phyloP scores from a whole-genome alignment of 2,797 vertebrate genomes.

The Pristis pectinata region DNA sequence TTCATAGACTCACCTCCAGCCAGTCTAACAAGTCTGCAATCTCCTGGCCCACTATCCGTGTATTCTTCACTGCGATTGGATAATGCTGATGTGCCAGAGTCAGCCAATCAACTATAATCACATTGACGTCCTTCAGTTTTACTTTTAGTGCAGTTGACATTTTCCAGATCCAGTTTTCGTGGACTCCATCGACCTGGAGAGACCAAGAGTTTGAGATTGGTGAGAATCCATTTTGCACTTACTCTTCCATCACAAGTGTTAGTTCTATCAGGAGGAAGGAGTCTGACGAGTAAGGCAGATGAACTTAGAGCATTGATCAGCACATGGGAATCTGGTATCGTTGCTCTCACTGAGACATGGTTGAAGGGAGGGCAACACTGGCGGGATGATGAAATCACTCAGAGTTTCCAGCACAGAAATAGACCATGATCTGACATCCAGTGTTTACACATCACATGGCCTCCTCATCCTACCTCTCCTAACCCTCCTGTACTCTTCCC shows the following conservation, averaged over 20 bases:
- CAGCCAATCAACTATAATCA: slow-evolving; percentile 80
- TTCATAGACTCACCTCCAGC: slow-evolving; percentile 67
- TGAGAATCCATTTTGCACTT: no score
- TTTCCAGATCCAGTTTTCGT: slow-evolving; percentile 77
- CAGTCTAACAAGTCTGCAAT: slow-evolving; percentile 72
- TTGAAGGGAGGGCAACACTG: no score
- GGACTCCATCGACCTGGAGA: slow-evolving; percentile 69
- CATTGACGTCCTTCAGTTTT: slow-evolving; percentile 60
- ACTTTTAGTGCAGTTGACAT: slow-evolving; percentile 68
- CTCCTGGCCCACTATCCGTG: slow-evolving; percentile 73
- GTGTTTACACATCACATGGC: no score
- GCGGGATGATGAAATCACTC: no score
- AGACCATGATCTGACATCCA: no score
- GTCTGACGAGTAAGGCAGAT: no score
- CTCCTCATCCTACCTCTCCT: no score
- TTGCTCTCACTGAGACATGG: no score
- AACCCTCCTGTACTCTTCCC: not conserved
- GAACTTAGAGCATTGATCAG: no score
- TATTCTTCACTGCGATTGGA: slow-evolving; percentile 68
- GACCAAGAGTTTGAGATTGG: not conserved
- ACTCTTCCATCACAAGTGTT: not conserved
- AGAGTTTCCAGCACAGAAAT: no score
- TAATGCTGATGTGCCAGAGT: slow-evolving; percentile 73
- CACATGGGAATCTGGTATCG: no score
- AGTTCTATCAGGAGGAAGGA: not conserved